Conservation (phyloP, 1,140 invertebrate species). For the Cryptotermes secundus region DNA sequence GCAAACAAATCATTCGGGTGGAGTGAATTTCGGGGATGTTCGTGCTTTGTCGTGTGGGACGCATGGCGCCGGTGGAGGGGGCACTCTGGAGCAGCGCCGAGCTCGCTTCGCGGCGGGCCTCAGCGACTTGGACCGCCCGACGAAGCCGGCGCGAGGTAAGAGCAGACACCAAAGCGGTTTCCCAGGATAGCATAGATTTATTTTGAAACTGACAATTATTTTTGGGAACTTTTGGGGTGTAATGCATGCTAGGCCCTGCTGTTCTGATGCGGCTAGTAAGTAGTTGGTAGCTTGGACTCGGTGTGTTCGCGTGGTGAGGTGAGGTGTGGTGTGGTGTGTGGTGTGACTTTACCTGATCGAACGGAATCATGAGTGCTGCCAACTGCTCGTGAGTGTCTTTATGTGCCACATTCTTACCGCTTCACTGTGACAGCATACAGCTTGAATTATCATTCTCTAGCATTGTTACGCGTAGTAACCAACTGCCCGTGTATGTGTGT, state of each 20-base stretch:
- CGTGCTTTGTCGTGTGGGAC: neutral
- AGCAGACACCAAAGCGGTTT: slow-evolving; percentile 31
- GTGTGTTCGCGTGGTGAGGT: slow-evolving; percentile 5
- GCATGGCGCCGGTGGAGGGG: slow-evolving; percentile 25
- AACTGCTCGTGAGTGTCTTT: neutral
- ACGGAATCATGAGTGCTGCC: neutral
- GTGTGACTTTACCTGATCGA: neutral
- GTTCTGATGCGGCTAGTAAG: slow-evolving; percentile 28
- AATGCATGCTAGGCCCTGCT: slow-evolving; percentile 33
- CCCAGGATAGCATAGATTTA: slow-evolving; percentile 39
- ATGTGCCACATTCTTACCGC: neutral
- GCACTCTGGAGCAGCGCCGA: slow-evolving; percentile 28
- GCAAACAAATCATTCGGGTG: neutral
- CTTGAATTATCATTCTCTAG: too few species aligned
- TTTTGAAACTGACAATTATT: slow-evolving; percentile 40
- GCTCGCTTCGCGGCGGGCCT: slow-evolving; percentile 25
- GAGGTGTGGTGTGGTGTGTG: neutral
- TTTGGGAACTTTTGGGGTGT: slow-evolving; percentile 38
- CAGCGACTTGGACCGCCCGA: slow-evolving; percentile 34
- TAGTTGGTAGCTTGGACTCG: slow-evolving; percentile 29
- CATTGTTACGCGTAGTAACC: too few species aligned
- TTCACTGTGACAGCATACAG: neutral
- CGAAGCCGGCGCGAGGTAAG: slow-evolving; percentile 36
- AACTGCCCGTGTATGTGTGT: too few species aligned
- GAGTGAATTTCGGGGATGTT: neutral